phyloP scores from a whole-genome alignment of 2,113 vertebrate species.

The Neotoma lepida region DNA sequence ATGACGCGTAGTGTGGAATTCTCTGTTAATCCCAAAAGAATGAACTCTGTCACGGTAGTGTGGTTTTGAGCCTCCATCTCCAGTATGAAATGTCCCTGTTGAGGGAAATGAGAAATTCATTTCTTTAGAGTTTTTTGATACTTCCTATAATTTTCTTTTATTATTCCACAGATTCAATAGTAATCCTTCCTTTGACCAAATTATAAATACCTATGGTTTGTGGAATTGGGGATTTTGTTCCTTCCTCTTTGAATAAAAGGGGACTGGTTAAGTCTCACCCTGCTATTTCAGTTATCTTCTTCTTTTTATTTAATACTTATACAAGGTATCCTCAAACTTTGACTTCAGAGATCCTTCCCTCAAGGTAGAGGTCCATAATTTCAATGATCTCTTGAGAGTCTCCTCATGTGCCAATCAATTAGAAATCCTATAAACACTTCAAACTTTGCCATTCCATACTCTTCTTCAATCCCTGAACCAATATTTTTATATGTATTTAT shows the following conservation, averaged over 20 bases:
- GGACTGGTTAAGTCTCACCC: background rate
- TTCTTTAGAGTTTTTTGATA: background rate
- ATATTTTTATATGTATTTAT: background rate
- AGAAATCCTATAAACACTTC: background rate
- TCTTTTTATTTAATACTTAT: background rate
- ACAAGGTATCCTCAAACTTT: background rate
- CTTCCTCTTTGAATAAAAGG: background rate
- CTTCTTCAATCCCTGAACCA: background rate
- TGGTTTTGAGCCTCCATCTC: constrained; percentile 33
- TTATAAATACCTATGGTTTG: background rate
- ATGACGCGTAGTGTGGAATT: constrained; percentile 54
- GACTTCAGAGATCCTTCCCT: background rate
- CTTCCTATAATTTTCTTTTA: background rate
- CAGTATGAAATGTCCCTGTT: constrained; percentile 19
- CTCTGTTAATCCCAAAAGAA: constrained; percentile 71
- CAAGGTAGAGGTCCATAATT: background rate
- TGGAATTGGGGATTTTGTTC: background rate
- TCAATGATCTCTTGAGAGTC: too few relatives aligned
- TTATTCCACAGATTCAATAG: background rate
- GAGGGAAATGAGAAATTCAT: background rate
- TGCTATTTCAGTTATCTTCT: background rate
- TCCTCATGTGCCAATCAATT: background rate
- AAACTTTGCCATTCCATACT: background rate
- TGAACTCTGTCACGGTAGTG: constrained; percentile 13
- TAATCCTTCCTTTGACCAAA: background rate